These are phyloP conservation scores for Salticus scenicus DNA, from an alignment of 2,888 invertebrate species.

Conservation along the genomic window DNA sequence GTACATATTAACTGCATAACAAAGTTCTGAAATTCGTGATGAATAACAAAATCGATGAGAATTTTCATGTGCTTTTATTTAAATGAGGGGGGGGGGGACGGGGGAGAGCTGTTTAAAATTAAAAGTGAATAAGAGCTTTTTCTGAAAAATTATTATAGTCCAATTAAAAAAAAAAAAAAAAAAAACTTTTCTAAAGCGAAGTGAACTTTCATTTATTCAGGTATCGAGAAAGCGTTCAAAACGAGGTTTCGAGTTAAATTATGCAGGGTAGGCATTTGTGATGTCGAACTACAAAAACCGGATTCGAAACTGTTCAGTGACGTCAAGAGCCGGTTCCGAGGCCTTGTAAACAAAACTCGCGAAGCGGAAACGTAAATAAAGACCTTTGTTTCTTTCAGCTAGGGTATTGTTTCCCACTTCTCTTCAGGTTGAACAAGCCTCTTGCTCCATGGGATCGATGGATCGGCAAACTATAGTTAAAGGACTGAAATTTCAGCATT, in stretches of 20 bases:
- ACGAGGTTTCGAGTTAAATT: constrained; percentile 26
- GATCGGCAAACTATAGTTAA: neutral
- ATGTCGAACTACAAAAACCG: constrained; percentile 16
- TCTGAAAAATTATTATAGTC: too few relatives aligned
- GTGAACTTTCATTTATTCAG: neutral
- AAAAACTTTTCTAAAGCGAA: too few relatives aligned
- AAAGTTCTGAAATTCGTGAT: too few relatives aligned
- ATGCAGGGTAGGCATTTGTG: constrained; percentile 24
- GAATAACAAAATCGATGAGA: too few relatives aligned
- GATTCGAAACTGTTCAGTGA: constrained; percentile 65
- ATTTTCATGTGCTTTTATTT: too few relatives aligned
- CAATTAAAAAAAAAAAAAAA: too few relatives aligned
- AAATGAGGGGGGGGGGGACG: too few relatives aligned
- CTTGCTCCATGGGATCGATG: neutral
- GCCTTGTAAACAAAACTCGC: constrained; percentile 67
- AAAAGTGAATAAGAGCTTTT: too few relatives aligned
- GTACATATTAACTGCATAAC: too few relatives aligned
- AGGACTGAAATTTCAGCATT: too few relatives aligned
- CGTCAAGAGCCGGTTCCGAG: constrained; percentile 62
- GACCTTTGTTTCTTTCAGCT: constrained; percentile 52
- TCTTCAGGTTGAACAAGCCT: neutral
- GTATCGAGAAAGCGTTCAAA: neutral
- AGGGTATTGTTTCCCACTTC: constrained; percentile 35
- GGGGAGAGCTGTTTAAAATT: too few relatives aligned
- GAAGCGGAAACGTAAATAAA: constrained; percentile 69